Percentiles rank a stretch among this genome's conserved stretches.
Evolutionary conservation across 2,113 vertebrate genomes (phyloP).

Genomic region (Seriola quinqueradiata): DNA sequence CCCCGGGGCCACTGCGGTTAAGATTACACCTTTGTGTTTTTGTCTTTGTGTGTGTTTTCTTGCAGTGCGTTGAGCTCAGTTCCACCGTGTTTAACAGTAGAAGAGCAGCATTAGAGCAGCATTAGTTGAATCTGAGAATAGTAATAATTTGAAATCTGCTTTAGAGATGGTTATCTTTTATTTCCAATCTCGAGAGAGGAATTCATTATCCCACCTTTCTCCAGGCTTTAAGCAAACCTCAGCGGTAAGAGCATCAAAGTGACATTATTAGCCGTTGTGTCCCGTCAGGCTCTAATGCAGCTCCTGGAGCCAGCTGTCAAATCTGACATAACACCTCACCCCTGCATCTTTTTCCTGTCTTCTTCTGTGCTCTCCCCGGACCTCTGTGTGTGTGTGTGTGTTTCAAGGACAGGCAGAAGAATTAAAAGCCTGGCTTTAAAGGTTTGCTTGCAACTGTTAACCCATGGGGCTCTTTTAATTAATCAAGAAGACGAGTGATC

Average conservation of each 20-base stretch:
- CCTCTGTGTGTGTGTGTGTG: background rate
- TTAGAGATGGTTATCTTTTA: constrained; percentile 15
- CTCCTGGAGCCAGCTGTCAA: constrained; percentile 47
- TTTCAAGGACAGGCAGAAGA: constrained; percentile 56
- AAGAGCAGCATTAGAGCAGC: background rate
- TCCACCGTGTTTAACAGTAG: background rate
- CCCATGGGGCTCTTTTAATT: constrained; percentile 77
- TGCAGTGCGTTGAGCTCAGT: too few species aligned
- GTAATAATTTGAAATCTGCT: background rate
- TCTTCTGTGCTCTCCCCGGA: constrained; percentile 34
- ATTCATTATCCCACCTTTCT: constrained; percentile 32
- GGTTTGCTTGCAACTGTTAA: constrained; percentile 63
- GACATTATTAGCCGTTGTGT: constrained; percentile 45
- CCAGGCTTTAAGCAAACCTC: constrained; percentile 36
- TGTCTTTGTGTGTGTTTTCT: too few species aligned
- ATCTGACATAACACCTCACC: constrained; percentile 51
- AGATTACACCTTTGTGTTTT: too few species aligned
- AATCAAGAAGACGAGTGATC: constrained; percentile 76
- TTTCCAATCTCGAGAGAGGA: constrained; percentile 9
- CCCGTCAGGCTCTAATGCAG: constrained; percentile 19
- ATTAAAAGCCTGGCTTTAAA: constrained; percentile 41
- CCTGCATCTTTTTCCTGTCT: constrained; percentile 33
- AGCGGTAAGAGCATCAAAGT: constrained; percentile 35
- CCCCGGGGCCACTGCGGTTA: too few species aligned
- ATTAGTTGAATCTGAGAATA: background rate